Percentiles rank a stretch among this genome's conserved stretches.
Conservation (phyloP, 1,140 invertebrate genomes). For the Temnothorax nylanderi region DNA sequence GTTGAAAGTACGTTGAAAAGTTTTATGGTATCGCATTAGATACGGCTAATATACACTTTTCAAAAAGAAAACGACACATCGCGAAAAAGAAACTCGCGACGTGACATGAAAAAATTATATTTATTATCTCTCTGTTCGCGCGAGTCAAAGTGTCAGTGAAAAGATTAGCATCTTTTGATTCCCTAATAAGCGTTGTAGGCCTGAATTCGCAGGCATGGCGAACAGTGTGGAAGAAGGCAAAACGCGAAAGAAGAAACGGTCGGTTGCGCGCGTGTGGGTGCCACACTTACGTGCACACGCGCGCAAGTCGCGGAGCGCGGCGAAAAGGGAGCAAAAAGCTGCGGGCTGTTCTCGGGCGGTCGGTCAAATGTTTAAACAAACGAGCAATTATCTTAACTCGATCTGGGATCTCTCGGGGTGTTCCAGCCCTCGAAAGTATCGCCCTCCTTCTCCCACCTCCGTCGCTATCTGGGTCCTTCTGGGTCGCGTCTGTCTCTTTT, state of each 20-base stretch:
- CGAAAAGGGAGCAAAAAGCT: constrained; percentile 56
- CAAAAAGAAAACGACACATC: background rate
- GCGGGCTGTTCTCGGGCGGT: constrained; percentile 67
- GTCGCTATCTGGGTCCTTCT: constrained; percentile 3
- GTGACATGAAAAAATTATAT: background rate
- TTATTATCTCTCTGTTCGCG: background rate
- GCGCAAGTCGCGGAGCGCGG: constrained; percentile 12
- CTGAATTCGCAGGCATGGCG: constrained; percentile 4
- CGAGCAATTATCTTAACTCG: constrained; percentile 85
- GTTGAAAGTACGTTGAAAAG: background rate
- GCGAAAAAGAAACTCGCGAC: background rate
- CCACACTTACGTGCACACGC: background rate
- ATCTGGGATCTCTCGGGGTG: constrained; percentile 81
- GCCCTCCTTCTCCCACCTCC: constrained; percentile 46
- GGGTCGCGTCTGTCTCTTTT: constrained; percentile 38
- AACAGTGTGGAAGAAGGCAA: constrained; percentile 24
- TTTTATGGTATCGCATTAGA: background rate
- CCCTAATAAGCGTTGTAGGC: constrained; percentile 6
- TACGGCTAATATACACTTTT: background rate
- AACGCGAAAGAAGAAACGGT: constrained; percentile 1
- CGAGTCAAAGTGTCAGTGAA: constrained; percentile 5
- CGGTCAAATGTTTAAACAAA: constrained; percentile 85
- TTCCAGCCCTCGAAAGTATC: constrained; percentile 68
- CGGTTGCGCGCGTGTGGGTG: background rate
- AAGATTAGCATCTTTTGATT: constrained; percentile 27